Base-by-base conservation (phyloP, 2,888 invertebrate genomes). In the Phyllotreta cruciferae region DNA sequence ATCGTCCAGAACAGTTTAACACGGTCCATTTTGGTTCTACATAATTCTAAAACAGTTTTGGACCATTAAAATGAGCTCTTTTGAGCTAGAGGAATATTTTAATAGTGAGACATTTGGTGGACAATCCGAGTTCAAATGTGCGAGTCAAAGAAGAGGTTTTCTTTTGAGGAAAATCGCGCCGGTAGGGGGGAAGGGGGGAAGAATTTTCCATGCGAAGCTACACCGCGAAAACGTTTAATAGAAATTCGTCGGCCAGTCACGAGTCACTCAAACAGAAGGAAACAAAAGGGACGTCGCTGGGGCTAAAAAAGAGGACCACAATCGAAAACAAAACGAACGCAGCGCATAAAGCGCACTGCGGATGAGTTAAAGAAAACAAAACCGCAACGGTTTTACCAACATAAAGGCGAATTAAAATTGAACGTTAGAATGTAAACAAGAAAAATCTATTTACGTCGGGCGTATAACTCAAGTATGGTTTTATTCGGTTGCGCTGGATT, bases 361-460 rank as follows among this genome's bases (percentile, higher is more conserved):
- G 58, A 34, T n/a, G 39, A 50, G 50, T 41, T 14, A 36, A 47
- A 42, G 50, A 62, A 50, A 44, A 56, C 49, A 56, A 44, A 56
- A 56, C 47, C 13, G 50, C 34, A 56, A 45, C n/a, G 41, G 39
- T 50, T 58, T 10, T 55, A 49, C 55, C 50, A 50, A 44, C 55
- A 56, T 42, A 41, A 50, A 49, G 56, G 41, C 47, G 50, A 62
- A 62, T 56, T 56, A 37, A 56, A 50, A 62, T 41, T 62, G 62
- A 34, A 55, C 55, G 45, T 49, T 41, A 50, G 36, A 56, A 62
- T 62, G 56, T 62, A 49, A 62, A 62, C 42, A 62, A 49, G 44
- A 39, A 55, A 50, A 50, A 62, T 49, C 41, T 50, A 55, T 55
- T 62, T 62, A 55, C 44, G 56, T 50, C 42, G 49, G 42, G 37